phyloP scores from a whole-genome alignment of 2,888 invertebrate species.

The Dolichopus griseipennis region DNA sequence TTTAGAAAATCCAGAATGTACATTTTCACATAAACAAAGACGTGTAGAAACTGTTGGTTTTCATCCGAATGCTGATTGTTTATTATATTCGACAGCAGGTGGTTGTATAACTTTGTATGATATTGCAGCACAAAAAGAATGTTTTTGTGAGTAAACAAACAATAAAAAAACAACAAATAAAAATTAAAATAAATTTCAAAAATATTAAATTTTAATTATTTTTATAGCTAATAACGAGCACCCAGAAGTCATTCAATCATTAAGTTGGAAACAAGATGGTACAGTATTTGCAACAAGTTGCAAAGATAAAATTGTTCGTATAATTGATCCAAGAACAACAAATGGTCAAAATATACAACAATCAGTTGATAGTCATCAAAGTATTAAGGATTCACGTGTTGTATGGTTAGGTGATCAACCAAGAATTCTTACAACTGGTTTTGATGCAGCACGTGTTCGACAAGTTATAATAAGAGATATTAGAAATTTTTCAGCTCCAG shows the following conservation, averaged over 20 bases:
- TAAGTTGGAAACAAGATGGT: slow-evolving; percentile 87
- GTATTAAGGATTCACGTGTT: slow-evolving; percentile 82
- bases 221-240: slow-evolving; percentile 60
- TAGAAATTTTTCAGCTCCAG: slow-evolving; percentile 65
- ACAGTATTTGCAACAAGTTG: slow-evolving; percentile 68
- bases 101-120: slow-evolving; percentile 81
- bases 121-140: slow-evolving; percentile 69
- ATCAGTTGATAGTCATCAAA: slow-evolving; percentile 71
- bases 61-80: slow-evolving; percentile 81
- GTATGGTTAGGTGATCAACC: slow-evolving; percentile 84
- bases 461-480: slow-evolving; percentile 85
- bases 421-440: slow-evolving; percentile 80
- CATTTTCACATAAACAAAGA: slow-evolving; percentile 72
- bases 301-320: slow-evolving; percentile 82
- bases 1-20: slow-evolving; percentile 67
- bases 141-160: slow-evolving; percentile 54
- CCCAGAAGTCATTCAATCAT: slow-evolving; percentile 78
- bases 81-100: slow-evolving; percentile 79
- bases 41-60: slow-evolving; percentile 84
- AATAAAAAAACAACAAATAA: slow-evolving; percentile 7
- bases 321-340: slow-evolving; percentile 70
- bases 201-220: slow-evolving; percentile 12
- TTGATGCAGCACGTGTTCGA: slow-evolving; percentile 74
- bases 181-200: slow-evolving; percentile 9
- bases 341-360: slow-evolving; percentile 50